phyloP scores from a whole-genome alignment of 2,888 invertebrate species.

The Corbicula japonica region DNA sequence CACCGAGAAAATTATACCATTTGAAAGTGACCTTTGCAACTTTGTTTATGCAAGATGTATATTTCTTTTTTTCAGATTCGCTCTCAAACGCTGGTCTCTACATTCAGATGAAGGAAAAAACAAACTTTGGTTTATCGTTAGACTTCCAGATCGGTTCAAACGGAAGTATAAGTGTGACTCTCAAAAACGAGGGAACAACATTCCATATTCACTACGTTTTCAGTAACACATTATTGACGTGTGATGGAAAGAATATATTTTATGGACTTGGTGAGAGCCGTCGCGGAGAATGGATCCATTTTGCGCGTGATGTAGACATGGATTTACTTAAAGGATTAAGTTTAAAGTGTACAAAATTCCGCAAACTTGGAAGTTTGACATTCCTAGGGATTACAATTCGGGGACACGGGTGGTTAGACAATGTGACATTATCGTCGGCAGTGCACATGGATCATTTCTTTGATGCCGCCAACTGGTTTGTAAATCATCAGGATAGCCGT shows the following conservation, averaged over 20 bases:
- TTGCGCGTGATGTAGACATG: conserved; percentile 95
- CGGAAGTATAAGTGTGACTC: conserved; percentile 92
- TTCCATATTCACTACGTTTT: conserved; percentile 94
- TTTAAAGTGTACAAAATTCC: conserved; percentile 76
- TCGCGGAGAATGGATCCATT: conserved; percentile 90
- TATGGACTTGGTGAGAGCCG: conserved; percentile 91
- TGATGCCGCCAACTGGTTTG: conserved; percentile 97
- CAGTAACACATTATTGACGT: conserved; percentile 91
- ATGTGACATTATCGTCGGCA: conserved; percentile 88
- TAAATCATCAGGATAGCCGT: conserved; percentile 93
- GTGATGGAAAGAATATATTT: conserved; percentile 91
- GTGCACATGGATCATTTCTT: conserved; percentile 97
- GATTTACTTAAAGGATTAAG: conserved; percentile 96
- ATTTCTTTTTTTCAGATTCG: conserved; percentile 52
- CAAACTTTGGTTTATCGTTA: conserved; percentile 91
- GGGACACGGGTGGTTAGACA: conserved; percentile 84
- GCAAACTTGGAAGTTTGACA: conserved; percentile 70
- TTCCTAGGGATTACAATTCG: conserved; percentile 80
- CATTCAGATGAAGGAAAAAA: conserved; percentile 87
- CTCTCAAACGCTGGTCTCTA: conserved; percentile 45
- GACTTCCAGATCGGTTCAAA: conserved; percentile 91
- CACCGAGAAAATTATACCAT: too few relatives aligned
- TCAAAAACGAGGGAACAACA: conserved; percentile 91
- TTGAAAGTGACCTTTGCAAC: neutral
- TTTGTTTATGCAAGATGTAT: neutral